Evolutionary conservation across 2,797 vertebrate genomes (phyloP), one percentile per base, ranked within the genome.

Genomic region (Coregonus ussuriensis): DNA sequence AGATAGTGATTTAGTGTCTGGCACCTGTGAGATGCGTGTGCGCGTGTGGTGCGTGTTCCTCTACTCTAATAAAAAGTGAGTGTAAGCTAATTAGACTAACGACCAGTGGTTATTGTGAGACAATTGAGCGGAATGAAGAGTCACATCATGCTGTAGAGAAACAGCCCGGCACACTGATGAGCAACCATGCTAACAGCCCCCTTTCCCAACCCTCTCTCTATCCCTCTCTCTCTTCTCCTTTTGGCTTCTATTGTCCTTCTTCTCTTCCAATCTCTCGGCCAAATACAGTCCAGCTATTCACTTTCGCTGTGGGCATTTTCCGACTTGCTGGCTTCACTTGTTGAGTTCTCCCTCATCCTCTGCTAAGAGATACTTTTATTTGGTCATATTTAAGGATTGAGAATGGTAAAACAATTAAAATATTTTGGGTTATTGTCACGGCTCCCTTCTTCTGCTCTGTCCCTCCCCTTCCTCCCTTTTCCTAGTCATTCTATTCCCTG

Each of bases 1-100:
- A 82, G 83, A 87, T 82, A 78, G 82, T 88, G 87, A 87, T 88
- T 90, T 85, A 89, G 65, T 80, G 83, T 79, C 80, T 85, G 81
- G 76, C 71, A 79, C 54, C 77, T 81, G 83, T 83, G 79, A 71
- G 18, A 68, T 52, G 29, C 56, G 72, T 81, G 25, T 79, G 37
- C 77, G 65, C 81, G 53, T 54, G 53, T 68, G 82, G 77, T 83
- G 81, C 7, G 3, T 3, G 41, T 47, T 47, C 41, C 9, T 87
- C 72, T 87, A 80, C 72, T 51, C 21, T 63, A 76, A 83, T 87
- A 82, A 87, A 89, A 81, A 72, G 67, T 79, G 77, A 80, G 77
- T 79, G 79, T 83, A 78, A 78, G 83, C 69, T 86, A 83, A 90
- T 92, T 90, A 87, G 83, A 29, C 79, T 80, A 86, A 86, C 89